Percentiles rank a stretch among this genome's conserved stretches.
Evolutionary conservation across 2,113 vertebrate species (phyloP).

Genomic region (Sylvietta virens): DNA sequence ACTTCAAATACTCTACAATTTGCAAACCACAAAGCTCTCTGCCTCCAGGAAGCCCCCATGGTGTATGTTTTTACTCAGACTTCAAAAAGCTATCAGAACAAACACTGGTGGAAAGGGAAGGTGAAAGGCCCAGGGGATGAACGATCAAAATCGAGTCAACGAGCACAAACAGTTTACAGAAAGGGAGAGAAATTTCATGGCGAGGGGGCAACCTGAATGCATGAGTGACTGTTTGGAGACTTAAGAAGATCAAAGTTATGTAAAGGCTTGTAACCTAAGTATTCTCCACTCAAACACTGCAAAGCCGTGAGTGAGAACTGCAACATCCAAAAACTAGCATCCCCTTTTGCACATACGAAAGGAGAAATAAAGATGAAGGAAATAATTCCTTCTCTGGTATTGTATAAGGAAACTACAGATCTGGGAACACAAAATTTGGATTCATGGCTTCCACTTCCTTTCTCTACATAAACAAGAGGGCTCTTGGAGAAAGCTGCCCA

Average conservation of each 20-base stretch:
- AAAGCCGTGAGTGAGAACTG: background rate
- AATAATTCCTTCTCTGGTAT: background rate
- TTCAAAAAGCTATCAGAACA: conserved; percentile 35
- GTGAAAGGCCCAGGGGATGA: conserved; percentile 34
- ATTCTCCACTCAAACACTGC: background rate
- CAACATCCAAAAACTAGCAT: background rate
- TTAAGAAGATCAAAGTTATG: background rate
- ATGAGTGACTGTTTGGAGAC: background rate
- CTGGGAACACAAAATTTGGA: background rate
- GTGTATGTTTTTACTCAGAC: conserved; percentile 8
- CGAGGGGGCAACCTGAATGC: background rate
- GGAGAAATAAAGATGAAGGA: background rate
- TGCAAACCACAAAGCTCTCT: conserved; percentile 15
- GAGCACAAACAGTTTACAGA: background rate
- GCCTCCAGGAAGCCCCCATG: background rate
- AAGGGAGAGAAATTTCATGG: background rate
- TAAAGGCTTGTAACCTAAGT: background rate
- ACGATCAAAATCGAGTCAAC: background rate
- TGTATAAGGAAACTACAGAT: background rate
- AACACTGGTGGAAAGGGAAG: conserved; percentile 31
- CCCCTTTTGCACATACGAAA: background rate
- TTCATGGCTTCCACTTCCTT: background rate
- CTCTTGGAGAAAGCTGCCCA: background rate
- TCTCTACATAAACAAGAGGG: rapidly evolving
- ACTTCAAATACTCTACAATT: background rate